Evolutionary conservation across 2,113 vertebrate species (phyloP), one percentile per base, ranked within the genome.

Genomic region (Coptodon bakossiorum): DNA sequence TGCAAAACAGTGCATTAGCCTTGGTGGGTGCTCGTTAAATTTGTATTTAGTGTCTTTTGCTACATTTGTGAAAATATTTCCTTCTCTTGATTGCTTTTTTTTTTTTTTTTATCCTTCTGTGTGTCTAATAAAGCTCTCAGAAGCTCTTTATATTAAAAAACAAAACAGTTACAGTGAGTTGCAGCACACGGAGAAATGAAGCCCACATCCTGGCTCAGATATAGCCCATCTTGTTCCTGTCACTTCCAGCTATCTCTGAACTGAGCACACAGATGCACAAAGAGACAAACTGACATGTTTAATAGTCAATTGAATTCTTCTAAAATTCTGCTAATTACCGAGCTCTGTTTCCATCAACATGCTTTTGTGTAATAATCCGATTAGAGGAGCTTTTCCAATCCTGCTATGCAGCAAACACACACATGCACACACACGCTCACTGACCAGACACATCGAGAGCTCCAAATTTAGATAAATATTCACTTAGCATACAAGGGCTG

Each of bases 311-410:
- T 81, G 80, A 83, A 85, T 84, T 86, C 82, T 80, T 48, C 56
- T 79, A 27, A 81, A 87, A 90, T 88, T 81, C 91, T 83, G 59
- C 94, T 93, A 93, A 93, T 93, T 94, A 90, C 80, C 13, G 10
- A 86, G 88, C 90, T 93, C 89, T 80, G 83, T 85, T 89, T 91
- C 80, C 89, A 84, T 27, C 88, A 86, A 81, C 22, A 6, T 12
- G 80, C 84, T 87, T 92, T 91, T 89, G 90, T 88, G 59, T 57
- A 86, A 88, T 92, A 93, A 93, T 93, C 90, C 83, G 79, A 94
- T 93, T 91, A 86, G 24, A 27, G 53, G n/a, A 80, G 56, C 85
- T 90, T 90, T 86, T 82, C 66, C 81, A 83, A 84, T 73, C 54
- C 50, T 6, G 2, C 59, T 66, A 19, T 54, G 45, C 85, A 82